Base-by-base conservation (phyloP, 2,797 vertebrate species). In the Trachurus trachurus region DNA sequence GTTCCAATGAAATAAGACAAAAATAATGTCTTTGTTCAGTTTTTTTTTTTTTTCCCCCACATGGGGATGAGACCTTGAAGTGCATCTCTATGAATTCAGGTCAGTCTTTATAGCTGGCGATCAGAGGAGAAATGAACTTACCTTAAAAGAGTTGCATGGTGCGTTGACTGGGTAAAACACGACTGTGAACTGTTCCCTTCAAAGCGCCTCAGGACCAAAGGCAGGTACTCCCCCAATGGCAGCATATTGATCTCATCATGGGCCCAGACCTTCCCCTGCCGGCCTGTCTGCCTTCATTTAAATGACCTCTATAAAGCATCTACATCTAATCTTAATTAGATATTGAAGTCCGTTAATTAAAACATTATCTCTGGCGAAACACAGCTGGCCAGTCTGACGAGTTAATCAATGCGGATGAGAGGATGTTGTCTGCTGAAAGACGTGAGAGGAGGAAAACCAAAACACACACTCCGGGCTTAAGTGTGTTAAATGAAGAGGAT, bases 341-440 rank as follows among this genome's bases (percentile, higher is more conserved):
- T 94, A 94, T 94, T 92, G 93, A 94, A 93, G 91, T 92, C 81
- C 89, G 84, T 93, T 94, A 93, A 94, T 94, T 94, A 94, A 94
- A 94, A 94, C 93, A 94, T 94, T 93, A 94, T 94, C 92, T 94
- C 84, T 73, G 79, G 89, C 71, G 29, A 89, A 91, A 92, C 91
- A 93, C 89, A 89, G 87, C 87, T 85, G 91, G 90, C 66, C 76
- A 62, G 76, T 82, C 82, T 88, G 91, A 93, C 69, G 80, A 88
- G 80, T 87, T 87, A 91, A 94, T 94, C 93, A 84, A 94, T 94
- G 89, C 64, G 88, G 90, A 91, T 89, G 90, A 89, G 88, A 83
- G 88, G 86, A 81, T 82, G 89, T 76, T 76, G 90, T 89, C 85
- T 74, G 83, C 79, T 65, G 68, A 74, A 59, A 81, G 79, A 86